Percentiles rank a stretch among this genome's conserved stretches.
Conservation (phyloP, 2,113 vertebrate species). For the Canis aureus region DNA sequence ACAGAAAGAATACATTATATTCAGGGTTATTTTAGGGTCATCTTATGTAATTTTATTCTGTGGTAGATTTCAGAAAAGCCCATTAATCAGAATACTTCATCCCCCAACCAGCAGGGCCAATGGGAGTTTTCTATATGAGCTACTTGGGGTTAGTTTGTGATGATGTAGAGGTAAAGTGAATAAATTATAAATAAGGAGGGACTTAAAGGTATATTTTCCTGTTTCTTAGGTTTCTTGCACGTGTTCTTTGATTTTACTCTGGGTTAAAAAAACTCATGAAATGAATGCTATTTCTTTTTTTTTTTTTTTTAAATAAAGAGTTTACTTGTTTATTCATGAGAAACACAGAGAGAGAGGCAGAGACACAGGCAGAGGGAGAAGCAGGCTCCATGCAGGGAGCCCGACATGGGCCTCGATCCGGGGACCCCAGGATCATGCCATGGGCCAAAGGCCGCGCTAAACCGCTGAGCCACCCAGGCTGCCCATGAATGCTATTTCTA, state of each 20-base stretch:
- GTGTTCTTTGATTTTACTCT: constrained; percentile 44
- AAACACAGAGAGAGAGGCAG: too few species aligned
- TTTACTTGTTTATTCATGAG: too few species aligned
- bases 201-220: background rate
- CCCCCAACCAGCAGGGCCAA: background rate
- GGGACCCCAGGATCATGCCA: too few species aligned
- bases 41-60: background rate
- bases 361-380: too few species aligned
- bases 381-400: too few species aligned
- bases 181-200: background rate
- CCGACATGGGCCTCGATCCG: too few species aligned
- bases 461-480: too few species aligned
- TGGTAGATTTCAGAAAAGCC: background rate
- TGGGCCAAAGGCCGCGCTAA: too few species aligned
- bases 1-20: background rate
- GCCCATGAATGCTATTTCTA: background rate
- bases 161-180: background rate
- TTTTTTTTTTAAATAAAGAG: too few species aligned
- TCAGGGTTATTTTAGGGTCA: background rate
- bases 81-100: background rate
- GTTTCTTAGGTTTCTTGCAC: background rate
- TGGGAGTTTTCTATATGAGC: background rate
- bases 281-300: background rate
- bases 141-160: background rate
- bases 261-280: constrained; percentile 21